Conservation (phyloP, 2,797 vertebrate species). For the Rhincodon typus region DNA sequence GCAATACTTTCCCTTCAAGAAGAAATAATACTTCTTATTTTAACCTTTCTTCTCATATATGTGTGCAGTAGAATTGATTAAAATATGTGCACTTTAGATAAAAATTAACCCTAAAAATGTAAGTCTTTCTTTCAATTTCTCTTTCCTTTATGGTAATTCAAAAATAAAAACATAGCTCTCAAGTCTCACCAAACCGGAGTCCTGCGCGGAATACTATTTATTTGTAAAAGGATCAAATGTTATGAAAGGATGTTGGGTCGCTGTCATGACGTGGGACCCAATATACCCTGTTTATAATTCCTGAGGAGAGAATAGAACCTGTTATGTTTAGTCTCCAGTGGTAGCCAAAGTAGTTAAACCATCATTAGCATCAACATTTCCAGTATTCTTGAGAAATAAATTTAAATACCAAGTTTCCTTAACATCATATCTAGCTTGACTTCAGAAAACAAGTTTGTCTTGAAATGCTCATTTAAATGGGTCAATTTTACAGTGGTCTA, state of each 20-base stretch:
- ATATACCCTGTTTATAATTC: neutral
- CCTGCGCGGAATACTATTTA: neutral
- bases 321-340: neutral
- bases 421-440: neutral
- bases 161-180: neutral
- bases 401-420: neutral
- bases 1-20: no score
- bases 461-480: neutral
- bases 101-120: neutral
- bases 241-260: neutral
- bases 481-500: neutral
- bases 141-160: neutral
- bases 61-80: neutral
- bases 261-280: neutral
- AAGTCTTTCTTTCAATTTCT: neutral
- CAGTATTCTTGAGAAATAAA: neutral
- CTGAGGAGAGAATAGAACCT: neutral
- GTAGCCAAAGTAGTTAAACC: neutral
- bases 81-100: neutral
- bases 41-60: neutral
- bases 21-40: no score
- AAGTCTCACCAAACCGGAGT: neutral
- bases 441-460: neutral
- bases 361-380: neutral
- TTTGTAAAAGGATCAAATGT: neutral